Percentiles rank a stretch among this genome's conserved stretches.
Evolutionary conservation across 2,888 invertebrate genomes (phyloP).

Genomic region (Sialis lutaria): DNA sequence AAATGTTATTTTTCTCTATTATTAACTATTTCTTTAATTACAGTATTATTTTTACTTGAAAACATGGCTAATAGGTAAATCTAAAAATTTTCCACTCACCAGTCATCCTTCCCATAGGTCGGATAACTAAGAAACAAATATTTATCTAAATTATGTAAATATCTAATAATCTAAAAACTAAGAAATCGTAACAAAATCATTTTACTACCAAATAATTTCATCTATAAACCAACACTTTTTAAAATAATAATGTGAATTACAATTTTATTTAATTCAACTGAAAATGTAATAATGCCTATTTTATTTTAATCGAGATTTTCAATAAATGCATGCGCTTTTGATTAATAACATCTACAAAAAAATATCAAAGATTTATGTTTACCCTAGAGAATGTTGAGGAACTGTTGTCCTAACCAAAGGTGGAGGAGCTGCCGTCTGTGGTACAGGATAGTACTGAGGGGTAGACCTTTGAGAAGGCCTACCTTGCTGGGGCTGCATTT

Average conservation of each 20-base stretch:
- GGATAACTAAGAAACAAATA: slow-evolving; percentile 27
- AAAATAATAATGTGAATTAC: too few species aligned
- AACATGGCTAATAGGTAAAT: background rate
- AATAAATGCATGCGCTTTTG: background rate
- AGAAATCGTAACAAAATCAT: too few species aligned
- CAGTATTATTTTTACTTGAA: too few species aligned
- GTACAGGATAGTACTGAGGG: slow-evolving; percentile 16
- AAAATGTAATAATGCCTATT: background rate
- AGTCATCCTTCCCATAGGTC: slow-evolving; percentile 39
- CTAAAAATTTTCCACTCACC: slow-evolving; percentile 25
- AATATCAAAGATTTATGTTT: background rate
- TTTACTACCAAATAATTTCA: too few species aligned
- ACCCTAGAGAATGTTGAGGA: slow-evolving; percentile 4
- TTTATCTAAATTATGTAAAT: background rate
- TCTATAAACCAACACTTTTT: too few species aligned
- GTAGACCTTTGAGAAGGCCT: slow-evolving; percentile 12
- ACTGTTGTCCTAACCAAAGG: slow-evolving; percentile 24
- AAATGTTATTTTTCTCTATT: too few species aligned
- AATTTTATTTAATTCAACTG: too few species aligned
- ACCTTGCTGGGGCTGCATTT: slow-evolving; percentile 16
- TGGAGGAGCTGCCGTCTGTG: slow-evolving; percentile 23
- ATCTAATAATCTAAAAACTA: too few species aligned
- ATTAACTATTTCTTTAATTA: too few species aligned
- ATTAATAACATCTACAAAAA: too few species aligned
- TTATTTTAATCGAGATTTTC: background rate